Base-by-base conservation (phyloP, 2,113 vertebrate species). In the Calidris pugnax region DNA sequence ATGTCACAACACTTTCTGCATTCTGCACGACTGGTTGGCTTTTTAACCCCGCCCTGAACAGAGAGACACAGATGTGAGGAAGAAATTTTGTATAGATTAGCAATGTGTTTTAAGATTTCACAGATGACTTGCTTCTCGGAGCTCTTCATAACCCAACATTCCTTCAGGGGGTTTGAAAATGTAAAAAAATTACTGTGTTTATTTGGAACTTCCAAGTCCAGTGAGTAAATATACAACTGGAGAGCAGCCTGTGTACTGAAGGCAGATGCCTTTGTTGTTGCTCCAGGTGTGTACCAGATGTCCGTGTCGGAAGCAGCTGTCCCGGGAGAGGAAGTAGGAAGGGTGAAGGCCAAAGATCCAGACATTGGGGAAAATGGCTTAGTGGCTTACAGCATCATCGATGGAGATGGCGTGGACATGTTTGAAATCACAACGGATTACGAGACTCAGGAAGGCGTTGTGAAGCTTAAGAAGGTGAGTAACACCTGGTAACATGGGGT, bases 381-480 rank as follows among this genome's bases (percentile, higher is more conserved):
- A 96, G 99, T 99, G 76, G 98, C 98, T 41, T 99, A 99, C 96
- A 99, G 98, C 63, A 97, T 99, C 60, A 97, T 99, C 8, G 99
- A 99, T 19, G 99, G 99, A 43, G 99, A 99, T 2, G 99, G 99
- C 7, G 95, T 99, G 73, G 97, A 98, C 72, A 67, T 98, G 95
- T 99, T 99, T 85, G 99, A 99, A 88, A 98, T 99, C 91, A 98
- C 97, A 68, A 99, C 99, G 0, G 99, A 99, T 97, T 99, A 99
- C 0, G 98, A 99, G 97, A 99, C 99, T 81, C 99, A 99, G 89
- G 99, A 99, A 97, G 99, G 99, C 2, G 98, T 99, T 66, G 98
- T 99, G 79, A 99, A 99, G 90, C 98, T 99, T 67, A 99, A 98
- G 97, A 99, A 99, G 99, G 99, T 99, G 94, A 97, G 96, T 41